A percentile compares a stretch with the other conserved stretches of the same genome.
These are phyloP conservation scores for Schizotus pectinicornis DNA, from an alignment of 2,888 invertebrate species.

Conservation along the genomic window DNA sequence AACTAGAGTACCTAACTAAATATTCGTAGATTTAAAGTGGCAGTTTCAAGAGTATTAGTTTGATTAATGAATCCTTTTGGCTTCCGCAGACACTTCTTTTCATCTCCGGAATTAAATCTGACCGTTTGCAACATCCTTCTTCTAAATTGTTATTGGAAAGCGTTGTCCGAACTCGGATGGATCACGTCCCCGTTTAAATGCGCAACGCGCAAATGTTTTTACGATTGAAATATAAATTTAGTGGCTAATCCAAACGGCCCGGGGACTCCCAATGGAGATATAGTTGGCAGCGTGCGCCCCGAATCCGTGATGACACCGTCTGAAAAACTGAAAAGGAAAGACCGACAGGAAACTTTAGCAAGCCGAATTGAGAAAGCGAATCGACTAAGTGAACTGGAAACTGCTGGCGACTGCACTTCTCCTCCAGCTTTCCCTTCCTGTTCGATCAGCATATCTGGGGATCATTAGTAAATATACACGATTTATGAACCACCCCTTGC, in stretches of 20 bases:
- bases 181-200: constrained; percentile 32
- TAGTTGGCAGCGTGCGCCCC: constrained; percentile 39
- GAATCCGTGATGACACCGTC: constrained; percentile 40
- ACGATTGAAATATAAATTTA: constrained; percentile 51
- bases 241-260: constrained; percentile 44
- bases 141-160: too few relatives aligned
- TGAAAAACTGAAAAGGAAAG: constrained; percentile 34
- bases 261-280: constrained; percentile 38
- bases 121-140: too few relatives aligned
- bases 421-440: constrained; percentile 14
- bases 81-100: too few relatives aligned
- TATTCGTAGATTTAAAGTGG: too few relatives aligned
- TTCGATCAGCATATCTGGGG: constrained; percentile 34
- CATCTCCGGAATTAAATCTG: too few relatives aligned
- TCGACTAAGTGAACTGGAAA: constrained; percentile 48
- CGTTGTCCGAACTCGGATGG: too few relatives aligned
- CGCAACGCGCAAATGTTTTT: constrained; percentile 45
- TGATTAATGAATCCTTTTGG: too few relatives aligned
- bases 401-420: constrained; percentile 46
- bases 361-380: constrained; percentile 43
- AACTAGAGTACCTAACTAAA: too few relatives aligned
- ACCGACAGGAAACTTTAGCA: constrained; percentile 43
- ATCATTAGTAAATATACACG: constrained; percentile 31
- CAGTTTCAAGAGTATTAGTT: too few relatives aligned
- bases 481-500: neutral